These are phyloP conservation scores for Crematogaster levior DNA, from an alignment of 2,888 invertebrate species.

Conservation along the genomic window DNA sequence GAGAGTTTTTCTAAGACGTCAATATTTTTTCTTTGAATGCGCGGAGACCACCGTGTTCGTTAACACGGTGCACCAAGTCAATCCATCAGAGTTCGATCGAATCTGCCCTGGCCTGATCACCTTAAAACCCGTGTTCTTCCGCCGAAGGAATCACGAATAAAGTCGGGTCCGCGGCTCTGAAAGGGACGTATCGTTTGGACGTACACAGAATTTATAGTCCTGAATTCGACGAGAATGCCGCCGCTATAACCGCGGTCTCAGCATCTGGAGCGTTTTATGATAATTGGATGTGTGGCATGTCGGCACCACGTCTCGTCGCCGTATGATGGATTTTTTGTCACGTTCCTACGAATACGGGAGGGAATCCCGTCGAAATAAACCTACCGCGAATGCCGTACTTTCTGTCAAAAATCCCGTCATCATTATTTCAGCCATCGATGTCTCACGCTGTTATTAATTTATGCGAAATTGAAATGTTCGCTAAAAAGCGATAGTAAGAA, in stretches of 20 bases:
- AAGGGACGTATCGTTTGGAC: slow-evolving; percentile 70
- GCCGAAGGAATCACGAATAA: slow-evolving; percentile 61
- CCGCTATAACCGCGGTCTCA: slow-evolving; percentile 49
- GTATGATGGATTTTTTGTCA: slow-evolving; percentile 73
- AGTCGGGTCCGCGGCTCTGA: slow-evolving; percentile 62
- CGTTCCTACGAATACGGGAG: slow-evolving; percentile 51
- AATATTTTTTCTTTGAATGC: slow-evolving; percentile 36
- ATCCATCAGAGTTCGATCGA: slow-evolving; percentile 66
- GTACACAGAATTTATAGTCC: slow-evolving; percentile 70
- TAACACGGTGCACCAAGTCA: slow-evolving; percentile 64
- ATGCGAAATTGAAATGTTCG: background rate
- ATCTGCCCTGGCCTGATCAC: slow-evolving; percentile 58
- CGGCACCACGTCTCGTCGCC: slow-evolving; percentile 73
- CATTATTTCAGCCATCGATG: background rate
- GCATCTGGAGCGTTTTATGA: slow-evolving; percentile 78
- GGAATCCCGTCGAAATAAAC: slow-evolving; percentile 56
- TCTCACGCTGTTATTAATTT: background rate
- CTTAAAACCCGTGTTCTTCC: slow-evolving; percentile 66
- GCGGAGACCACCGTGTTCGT: slow-evolving; percentile 71
- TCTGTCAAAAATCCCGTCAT: background rate
- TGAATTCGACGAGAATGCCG: background rate
- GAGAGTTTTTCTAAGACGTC: slow-evolving; percentile 43
- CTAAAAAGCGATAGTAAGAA: background rate
- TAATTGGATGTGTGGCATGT: slow-evolving; percentile 74
- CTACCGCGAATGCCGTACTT: slow-evolving; percentile 67